phyloP scores from a whole-genome alignment of 2,888 invertebrate species.

The Callimorpha dominula region DNA sequence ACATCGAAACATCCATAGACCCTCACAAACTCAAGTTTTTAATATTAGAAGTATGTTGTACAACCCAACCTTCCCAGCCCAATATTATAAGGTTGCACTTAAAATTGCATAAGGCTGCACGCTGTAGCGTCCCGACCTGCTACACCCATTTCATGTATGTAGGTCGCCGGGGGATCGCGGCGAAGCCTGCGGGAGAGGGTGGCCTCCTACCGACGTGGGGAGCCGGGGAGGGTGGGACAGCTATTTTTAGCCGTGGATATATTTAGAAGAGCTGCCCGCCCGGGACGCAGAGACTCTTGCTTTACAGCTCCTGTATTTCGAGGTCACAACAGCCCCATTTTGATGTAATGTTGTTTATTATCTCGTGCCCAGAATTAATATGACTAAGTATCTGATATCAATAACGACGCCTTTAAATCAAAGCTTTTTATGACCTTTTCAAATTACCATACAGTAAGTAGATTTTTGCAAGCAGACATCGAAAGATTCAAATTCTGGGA shows the following conservation, averaged over 20 bases:
- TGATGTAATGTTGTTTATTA: neutral
- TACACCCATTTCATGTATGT: slow-evolving; percentile 56
- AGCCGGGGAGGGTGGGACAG: slow-evolving; percentile 36
- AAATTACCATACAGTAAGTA: too few relatives aligned
- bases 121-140: slow-evolving; percentile 32
- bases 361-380: neutral
- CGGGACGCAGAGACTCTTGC: slow-evolving; percentile 57
- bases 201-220: slow-evolving; percentile 28
- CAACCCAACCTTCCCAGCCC: neutral
- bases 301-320: slow-evolving; percentile 50
- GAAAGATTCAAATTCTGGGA: too few relatives aligned
- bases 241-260: slow-evolving; percentile 75
- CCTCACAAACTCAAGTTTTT: too few relatives aligned
- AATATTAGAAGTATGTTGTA: neutral
- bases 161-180: slow-evolving; percentile 56
- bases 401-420: neutral
- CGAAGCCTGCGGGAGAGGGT: slow-evolving; percentile 37
- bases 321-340: slow-evolving; percentile 40
- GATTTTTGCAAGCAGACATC: too few relatives aligned
- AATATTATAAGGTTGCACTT: slow-evolving; percentile 25
- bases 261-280: slow-evolving; percentile 71
- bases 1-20: too few relatives aligned
- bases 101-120: slow-evolving; percentile 40
- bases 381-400: neutral
- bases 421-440: too few relatives aligned